Base-by-base conservation (phyloP, 30 jellyfish, hydroid and myxozoan genomes). In the Aurelia coerulea region DNA sequence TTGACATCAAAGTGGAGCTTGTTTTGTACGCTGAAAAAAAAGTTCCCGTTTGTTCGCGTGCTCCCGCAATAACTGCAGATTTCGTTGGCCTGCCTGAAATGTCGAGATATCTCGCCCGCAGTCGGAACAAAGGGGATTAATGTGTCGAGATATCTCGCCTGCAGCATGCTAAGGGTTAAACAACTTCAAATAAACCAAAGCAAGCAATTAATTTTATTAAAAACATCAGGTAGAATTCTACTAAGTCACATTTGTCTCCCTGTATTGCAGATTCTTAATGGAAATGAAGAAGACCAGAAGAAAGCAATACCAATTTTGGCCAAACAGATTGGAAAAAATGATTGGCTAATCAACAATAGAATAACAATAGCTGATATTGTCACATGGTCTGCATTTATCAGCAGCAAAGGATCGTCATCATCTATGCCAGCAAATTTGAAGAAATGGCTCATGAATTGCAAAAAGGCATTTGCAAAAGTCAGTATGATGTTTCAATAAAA, bases 341-440 rank as follows among this genome's bases (percentile, higher is more conserved):
- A 32, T 11, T 88, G 81, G 83, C 56, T 93, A 11, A 70, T 68
- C 60, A 41, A 84, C 32, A 53, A 82, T 58, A 56, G 50, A 16
- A n/a, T 83, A 31, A 80, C 97, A 9, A 64, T 93, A 34, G 98
- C 97, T 12, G 98, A 93, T 74, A 59, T 87, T 37, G 94, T 77
- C 37, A 62, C 79, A 35, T 85, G 90, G 87, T 82, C 97, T 19
- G 95, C 98, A 2, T 16, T 93, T 1, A n/a, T 62, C 32, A 65
- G 34, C n/a, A 39, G 73, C 9, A 62, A 59, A 16, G 52, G n/a
- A 2, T 23, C 83, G 1, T 68, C 68, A 53, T 54, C 90, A 42
- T 46, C 51, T 3, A 53, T 93, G 68, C 90, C 97, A 9, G 76
- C 74, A 41, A 93, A 84, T 79, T 85, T 90, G 52, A 85, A 93